Conservation (phyloP, 2,888 invertebrate genomes). For the Drymonia ruficornis region DNA sequence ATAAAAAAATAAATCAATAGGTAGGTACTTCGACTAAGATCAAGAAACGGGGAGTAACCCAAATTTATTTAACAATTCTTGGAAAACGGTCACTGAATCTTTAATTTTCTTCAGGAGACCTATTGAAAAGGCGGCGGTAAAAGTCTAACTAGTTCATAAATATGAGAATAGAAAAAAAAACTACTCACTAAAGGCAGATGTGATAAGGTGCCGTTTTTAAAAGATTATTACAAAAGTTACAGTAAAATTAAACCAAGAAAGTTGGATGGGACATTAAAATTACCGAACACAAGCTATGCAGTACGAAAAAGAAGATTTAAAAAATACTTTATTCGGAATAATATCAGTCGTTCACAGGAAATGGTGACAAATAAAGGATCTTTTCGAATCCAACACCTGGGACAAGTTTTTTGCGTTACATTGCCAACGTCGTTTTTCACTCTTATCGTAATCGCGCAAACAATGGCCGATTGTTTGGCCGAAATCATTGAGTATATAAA, state of each 20-base stretch:
- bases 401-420: not conserved
- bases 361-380: not conserved
- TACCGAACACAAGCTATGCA: not conserved
- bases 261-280: not conserved
- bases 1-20: not conserved
- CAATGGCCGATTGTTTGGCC: conserved; percentile 73
- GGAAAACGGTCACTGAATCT: not conserved
- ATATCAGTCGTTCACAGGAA: not conserved
- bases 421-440: conserved; percentile 1
- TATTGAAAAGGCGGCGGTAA: not conserved
- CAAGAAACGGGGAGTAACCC: not conserved
- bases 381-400: not conserved
- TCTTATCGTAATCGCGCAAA: conserved; percentile 60
- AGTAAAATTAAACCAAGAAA: too few relatives aligned
- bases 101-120: not conserved
- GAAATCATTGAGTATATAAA: conserved; percentile 65
- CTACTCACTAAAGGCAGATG: too few relatives aligned
- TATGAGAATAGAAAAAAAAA: too few relatives aligned
- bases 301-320: not conserved
- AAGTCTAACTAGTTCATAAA: not conserved
- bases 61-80: not conserved
- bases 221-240: too few relatives aligned
- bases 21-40: not conserved
- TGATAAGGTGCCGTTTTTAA: too few relatives aligned
- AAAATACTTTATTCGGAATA: not conserved